Percentiles rank a stretch among this genome's conserved stretches.
These are phyloP conservation scores for Pachypsylla venusta DNA, from an alignment of 1,140 invertebrate genomes.

Conservation along the genomic window DNA sequence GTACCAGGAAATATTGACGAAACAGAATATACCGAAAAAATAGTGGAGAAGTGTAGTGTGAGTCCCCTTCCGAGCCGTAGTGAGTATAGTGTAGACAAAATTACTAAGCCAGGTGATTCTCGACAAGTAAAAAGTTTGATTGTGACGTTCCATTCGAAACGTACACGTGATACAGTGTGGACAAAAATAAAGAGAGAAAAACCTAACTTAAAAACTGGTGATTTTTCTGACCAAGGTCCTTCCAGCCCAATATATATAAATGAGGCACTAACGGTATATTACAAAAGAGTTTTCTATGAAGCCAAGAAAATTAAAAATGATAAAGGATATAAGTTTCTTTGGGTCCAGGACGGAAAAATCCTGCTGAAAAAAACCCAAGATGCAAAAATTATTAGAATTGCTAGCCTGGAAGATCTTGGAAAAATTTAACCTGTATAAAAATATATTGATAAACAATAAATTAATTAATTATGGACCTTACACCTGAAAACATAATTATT, in stretches of 20 bases:
- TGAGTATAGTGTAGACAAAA: neutral
- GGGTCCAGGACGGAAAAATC: conserved; percentile 15
- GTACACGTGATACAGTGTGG: neutral
- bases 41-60: neutral
- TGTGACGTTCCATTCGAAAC: neutral
- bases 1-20: neutral
- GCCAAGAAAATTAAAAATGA: conserved; percentile 7
- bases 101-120: neutral
- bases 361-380: conserved; percentile 1
- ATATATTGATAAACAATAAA: neutral
- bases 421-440: neutral
- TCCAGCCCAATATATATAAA: conserved; percentile 12
- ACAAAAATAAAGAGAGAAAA: neutral
- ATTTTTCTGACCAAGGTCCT: neutral
- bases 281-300: conserved; percentile 7
- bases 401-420: neutral
- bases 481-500: neutral
- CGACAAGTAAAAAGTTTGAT: neutral
- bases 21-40: neutral
- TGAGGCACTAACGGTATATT: conserved; percentile 9
- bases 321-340: conserved; percentile 14
- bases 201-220: neutral
- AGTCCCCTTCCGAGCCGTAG: neutral
- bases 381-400: neutral
- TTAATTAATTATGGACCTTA: neutral